Evolutionary conservation across 1,140 invertebrate species (phyloP).

Genomic region (Bombyx mori): DNA sequence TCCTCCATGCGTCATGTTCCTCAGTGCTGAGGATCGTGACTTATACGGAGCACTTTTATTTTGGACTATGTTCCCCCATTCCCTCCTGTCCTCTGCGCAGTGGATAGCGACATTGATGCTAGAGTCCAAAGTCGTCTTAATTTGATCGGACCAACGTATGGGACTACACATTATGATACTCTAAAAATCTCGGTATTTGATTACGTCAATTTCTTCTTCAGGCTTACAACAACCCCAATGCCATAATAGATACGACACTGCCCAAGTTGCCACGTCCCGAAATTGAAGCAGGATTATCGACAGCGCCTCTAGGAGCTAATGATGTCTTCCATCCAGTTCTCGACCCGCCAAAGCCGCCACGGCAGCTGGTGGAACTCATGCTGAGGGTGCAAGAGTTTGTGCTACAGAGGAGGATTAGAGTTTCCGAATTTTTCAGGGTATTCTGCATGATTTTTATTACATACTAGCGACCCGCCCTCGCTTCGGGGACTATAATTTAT

Average conservation of each 20-base stretch:
- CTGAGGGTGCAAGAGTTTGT: conserved; percentile 74
- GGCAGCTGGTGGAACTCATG: conserved; percentile 61
- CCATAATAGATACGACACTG: conserved; percentile 75
- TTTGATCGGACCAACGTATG: no score
- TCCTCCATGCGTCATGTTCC: no score
- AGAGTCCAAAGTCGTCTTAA: no score
- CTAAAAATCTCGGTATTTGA: no score
- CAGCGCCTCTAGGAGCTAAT: conserved; percentile 69
- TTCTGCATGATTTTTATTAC: background rate
- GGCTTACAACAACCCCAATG: conserved; percentile 63
- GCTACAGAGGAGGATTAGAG: conserved; percentile 73
- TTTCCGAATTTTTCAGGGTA: conserved; percentile 76
- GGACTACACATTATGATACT: no score
- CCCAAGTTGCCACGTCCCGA: conserved; percentile 77
- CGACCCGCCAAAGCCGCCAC: conserved; percentile 43
- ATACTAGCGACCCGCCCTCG: no score
- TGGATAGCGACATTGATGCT: no score
- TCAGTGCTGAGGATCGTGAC: no score
- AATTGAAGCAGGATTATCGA: conserved; percentile 68
- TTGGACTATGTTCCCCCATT: no score
- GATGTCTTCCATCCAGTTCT: conserved; percentile 73
- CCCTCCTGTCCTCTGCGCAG: no score
- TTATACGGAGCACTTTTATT: no score
- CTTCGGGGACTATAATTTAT: no score
- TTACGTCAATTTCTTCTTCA: conserved; percentile 13